Evolutionary conservation across 2,888 invertebrate species (phyloP).

Genomic region (Parapristionchus giblindavisi): DNA sequence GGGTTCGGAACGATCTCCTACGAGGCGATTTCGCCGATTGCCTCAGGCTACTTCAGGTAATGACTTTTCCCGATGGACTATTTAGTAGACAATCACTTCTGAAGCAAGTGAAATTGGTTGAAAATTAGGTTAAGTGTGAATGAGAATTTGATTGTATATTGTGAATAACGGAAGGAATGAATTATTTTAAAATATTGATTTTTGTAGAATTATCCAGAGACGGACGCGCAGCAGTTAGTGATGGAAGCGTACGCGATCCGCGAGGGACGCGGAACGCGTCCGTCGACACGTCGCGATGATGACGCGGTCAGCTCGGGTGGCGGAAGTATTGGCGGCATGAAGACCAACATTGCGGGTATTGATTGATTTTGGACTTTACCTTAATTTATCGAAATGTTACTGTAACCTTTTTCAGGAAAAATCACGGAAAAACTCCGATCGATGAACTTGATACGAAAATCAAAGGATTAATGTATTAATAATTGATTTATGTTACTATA

Average conservation of each 20-base stretch:
- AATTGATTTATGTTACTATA: too few relatives aligned
- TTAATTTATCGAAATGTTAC: neutral
- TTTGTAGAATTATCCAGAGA: slow-evolving; percentile 59
- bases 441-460: too few relatives aligned
- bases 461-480: too few relatives aligned
- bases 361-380: neutral
- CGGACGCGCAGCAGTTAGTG: slow-evolving; percentile 58
- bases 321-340: slow-evolving; percentile 22
- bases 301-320: slow-evolving; percentile 21
- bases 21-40: slow-evolving; percentile 90
- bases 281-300: slow-evolving; percentile 11
- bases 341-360: slow-evolving; percentile 26
- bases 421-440: slow-evolving; percentile 33
- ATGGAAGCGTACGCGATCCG: slow-evolving; percentile 52
- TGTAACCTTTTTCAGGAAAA: slow-evolving; percentile 4
- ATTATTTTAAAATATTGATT: neutral
- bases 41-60: slow-evolving; percentile 87
- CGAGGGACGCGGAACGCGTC: slow-evolving; percentile 43
- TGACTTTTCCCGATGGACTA: neutral
- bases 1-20: slow-evolving; percentile 85
- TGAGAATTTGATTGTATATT: neutral
- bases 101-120: too few relatives aligned
- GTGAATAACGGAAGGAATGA: neutral
- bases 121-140: neutral
- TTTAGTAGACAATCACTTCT: neutral